Evolutionary conservation across 2,113 vertebrate genomes (phyloP).

Genomic region (Pituophis catenifer): DNA sequence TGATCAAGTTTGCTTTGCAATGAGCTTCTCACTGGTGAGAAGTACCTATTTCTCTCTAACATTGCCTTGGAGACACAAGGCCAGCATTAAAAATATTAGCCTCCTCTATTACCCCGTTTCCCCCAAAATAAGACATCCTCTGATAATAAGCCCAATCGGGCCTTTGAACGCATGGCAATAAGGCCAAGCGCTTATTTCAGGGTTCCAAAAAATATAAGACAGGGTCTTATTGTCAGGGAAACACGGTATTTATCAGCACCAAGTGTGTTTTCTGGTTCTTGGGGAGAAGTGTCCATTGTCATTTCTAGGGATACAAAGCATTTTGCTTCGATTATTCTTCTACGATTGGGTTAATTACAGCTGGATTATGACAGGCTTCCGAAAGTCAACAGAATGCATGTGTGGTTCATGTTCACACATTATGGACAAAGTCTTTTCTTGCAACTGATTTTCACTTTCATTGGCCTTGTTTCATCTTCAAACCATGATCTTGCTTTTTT

Average conservation of each 20-base stretch:
- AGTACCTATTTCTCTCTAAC: background rate
- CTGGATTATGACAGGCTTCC: background rate
- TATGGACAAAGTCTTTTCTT: background rate
- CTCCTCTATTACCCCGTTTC: background rate
- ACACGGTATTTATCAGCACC: background rate
- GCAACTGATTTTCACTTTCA: background rate
- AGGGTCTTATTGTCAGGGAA: too few species aligned
- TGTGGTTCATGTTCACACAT: background rate
- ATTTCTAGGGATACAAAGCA: background rate
- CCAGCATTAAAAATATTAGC: background rate
- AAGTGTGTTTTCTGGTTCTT: too few species aligned
- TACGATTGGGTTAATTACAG: background rate
- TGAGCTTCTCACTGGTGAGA: background rate
- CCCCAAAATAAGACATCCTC: too few species aligned
- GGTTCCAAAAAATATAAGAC: too few species aligned
- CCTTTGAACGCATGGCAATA: too few species aligned
- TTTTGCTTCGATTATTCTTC: background rate
- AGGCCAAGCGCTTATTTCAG: too few species aligned
- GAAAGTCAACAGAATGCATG: background rate
- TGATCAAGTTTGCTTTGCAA: background rate
- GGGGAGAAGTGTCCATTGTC: background rate
- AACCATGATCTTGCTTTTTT: background rate
- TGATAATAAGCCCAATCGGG: too few species aligned
- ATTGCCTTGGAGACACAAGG: background rate
- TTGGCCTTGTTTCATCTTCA: background rate